Evolutionary conservation across 2,797 vertebrate species (phyloP).

Genomic region (Bradypodion ventrale): DNA sequence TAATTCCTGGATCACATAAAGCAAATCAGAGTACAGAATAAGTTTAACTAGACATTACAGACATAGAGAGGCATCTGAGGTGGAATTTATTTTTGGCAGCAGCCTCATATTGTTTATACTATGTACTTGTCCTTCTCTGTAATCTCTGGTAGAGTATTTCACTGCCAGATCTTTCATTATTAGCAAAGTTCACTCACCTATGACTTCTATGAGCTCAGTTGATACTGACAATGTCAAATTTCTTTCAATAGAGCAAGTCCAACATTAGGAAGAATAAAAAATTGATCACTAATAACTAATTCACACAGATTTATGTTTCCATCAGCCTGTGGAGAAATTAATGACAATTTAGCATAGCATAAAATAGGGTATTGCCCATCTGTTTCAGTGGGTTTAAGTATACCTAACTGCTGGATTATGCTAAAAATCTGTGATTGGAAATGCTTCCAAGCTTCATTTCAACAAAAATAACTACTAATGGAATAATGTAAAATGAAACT

Average conservation of each 20-base stretch:
- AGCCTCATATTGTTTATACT: too few relatives aligned
- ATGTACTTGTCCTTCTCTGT: background rate
- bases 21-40: background rate
- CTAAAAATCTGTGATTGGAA: background rate
- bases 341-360: background rate
- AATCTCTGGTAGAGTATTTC: background rate
- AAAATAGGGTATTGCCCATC: background rate
- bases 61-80: background rate
- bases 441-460: background rate
- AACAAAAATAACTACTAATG: background rate
- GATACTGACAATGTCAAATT: background rate
- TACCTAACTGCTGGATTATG: background rate
- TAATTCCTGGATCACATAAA: background rate
- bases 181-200: background rate
- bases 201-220: background rate
- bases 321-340: background rate
- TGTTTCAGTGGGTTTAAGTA: background rate
- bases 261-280: background rate
- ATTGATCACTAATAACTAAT: background rate
- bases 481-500: background rate
- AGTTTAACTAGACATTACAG: background rate
- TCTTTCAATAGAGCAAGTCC: background rate
- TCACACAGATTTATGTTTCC: background rate
- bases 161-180: background rate
- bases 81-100: background rate